Evolutionary conservation across 1,140 invertebrate species (phyloP), one percentile per base, ranked within the genome.

Genomic region (Zaprionus vittiger): DNA sequence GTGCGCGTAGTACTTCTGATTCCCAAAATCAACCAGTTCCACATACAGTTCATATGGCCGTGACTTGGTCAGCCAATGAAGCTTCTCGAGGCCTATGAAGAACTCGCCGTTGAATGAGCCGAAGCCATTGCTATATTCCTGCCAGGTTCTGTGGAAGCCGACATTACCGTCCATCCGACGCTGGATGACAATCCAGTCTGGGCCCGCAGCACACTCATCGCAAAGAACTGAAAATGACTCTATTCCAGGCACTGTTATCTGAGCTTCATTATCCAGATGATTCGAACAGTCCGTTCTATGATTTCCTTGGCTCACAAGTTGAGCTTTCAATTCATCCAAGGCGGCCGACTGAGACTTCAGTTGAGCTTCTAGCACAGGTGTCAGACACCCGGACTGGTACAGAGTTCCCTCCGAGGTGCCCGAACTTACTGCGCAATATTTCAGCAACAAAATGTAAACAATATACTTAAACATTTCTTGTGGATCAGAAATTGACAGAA

Each of bases 11-110:
- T 93, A 94, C n/a, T 93, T 93, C 14, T 91, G 91, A 0, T 93
- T 92, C 6, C 93, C 80, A 41, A 94, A 94, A 56, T 96, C 95
- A 78, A 94, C 93, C 82, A 96, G 91, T 64, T 96, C 94, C 31
- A 97, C 94, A 44, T 94, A 87, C n/a, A 80, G 47, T 38, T 80
- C 74, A 17, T 73, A 59, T 0, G 78, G 69, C 1, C 64, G 34
- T 0, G 74, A 77, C 4, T 41, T 73, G 3, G 78, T 80, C 11
- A 80, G 31, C 4, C 47, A 54, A 54, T 77, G 15, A 2, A 80
- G 41, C 2, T 61, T 37, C 7, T 80, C 69, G 6, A 80, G 60
- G 1, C 78, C 78, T 6, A 80, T 9, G 14, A 77, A 77, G 17
- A 77, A 77, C 17, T 80, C 74, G 34, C 60, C 57, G 3, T 64